A percentile compares a stretch with the other conserved stretches of the same genome.
Conservation (phyloP, 2,797 vertebrate species). For the Oreonectes daqikongensis region DNA sequence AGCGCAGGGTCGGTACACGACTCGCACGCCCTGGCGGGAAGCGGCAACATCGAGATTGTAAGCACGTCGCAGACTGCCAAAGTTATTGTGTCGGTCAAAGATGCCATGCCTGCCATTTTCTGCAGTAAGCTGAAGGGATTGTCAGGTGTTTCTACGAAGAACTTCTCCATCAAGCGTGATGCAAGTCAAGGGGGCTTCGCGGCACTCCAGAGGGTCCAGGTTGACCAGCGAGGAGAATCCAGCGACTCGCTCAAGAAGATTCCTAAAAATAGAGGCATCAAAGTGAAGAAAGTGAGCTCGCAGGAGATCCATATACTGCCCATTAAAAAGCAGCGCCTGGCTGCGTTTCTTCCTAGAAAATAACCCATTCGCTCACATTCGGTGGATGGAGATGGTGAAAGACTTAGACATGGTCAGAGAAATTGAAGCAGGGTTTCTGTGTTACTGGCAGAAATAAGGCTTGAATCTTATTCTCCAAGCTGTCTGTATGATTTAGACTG, state of each 20-base stretch:
- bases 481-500: constrained; percentile 49
- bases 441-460: constrained; percentile 51
- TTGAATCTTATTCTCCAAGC: constrained; percentile 29
- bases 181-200: constrained; percentile 84
- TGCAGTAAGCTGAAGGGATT: constrained; percentile 97
- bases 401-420: not conserved
- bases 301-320: constrained; percentile 98
- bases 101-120: constrained; percentile 92
- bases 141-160: constrained; percentile 96
- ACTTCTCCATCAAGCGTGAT: constrained; percentile 98
- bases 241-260: constrained; percentile 86
- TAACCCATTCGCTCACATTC: constrained; percentile 67
- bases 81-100: constrained; percentile 97
- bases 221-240: constrained; percentile 78
- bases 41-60: constrained; percentile 86
- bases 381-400: not conserved
- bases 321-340: constrained; percentile 96
- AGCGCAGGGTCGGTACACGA: constrained; percentile 70
- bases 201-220: constrained; percentile 74
- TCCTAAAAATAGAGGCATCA: constrained; percentile 91
- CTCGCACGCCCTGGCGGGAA: constrained; percentile 64
- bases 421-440: constrained; percentile 44
- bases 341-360: constrained; percentile 95
- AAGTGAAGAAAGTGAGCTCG: constrained; percentile 98
- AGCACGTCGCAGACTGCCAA: constrained; percentile 92